Conservation (phyloP, 2,113 vertebrate species). For the Carlito syrichta region DNA sequence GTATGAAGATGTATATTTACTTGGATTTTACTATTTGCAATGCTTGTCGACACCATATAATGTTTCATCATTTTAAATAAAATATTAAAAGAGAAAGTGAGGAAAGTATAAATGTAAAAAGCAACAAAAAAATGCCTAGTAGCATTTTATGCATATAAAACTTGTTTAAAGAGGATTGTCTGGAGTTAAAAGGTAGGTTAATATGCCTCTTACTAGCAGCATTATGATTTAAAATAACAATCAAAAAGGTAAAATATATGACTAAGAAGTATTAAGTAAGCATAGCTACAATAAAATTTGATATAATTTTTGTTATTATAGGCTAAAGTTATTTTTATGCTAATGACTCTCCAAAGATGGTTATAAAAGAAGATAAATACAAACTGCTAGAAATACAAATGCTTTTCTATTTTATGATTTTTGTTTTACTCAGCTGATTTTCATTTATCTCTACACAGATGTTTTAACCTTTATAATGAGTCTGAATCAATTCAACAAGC, state of each 20-base stretch:
- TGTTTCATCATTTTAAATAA: slow-evolving; percentile 16
- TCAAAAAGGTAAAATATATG: background rate
- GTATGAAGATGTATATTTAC: background rate
- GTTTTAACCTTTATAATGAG: slow-evolving; percentile 26
- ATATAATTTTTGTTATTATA: slow-evolving; percentile 1
- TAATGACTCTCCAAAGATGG: slow-evolving; percentile 10
- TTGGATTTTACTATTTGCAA: background rate
- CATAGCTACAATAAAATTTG: background rate
- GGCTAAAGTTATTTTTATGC: slow-evolving; percentile 49
- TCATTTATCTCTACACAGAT: slow-evolving; percentile 6
- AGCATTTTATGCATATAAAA: background rate
- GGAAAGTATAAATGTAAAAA: background rate
- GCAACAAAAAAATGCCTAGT: background rate
- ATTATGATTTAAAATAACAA: slow-evolving; percentile 1
- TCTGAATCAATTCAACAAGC: background rate
- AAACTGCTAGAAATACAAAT: slow-evolving; percentile 11
- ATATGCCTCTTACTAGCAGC: background rate
- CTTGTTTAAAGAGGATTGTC: background rate
- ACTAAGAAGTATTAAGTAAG: background rate
- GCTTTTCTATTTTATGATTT: background rate
- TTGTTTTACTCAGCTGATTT: background rate
- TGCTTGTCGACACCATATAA: background rate
- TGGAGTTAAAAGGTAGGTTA: background rate
- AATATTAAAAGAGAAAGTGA: background rate
- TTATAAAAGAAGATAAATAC: background rate